These are phyloP conservation scores for Drosophila prolongata DNA, from an alignment of 2,888 invertebrate genomes.

Conservation along the genomic window DNA sequence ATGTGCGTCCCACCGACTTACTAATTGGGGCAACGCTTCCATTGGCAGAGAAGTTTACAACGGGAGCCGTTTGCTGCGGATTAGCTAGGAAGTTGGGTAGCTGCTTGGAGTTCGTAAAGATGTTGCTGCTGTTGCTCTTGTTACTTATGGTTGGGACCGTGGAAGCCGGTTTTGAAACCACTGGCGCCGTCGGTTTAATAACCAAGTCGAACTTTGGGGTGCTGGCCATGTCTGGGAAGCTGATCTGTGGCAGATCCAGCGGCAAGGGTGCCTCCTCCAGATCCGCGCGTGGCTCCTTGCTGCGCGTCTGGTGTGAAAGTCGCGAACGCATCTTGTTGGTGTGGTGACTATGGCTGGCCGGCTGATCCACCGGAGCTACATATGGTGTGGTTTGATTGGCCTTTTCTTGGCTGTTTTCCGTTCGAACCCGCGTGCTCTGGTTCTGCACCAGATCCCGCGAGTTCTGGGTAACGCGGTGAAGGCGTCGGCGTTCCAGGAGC, in stretches of 20 bases:
- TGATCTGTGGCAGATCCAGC: slow-evolving; percentile 85
- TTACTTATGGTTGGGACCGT: neutral
- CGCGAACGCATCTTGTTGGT: slow-evolving; percentile 66
- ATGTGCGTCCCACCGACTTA: slow-evolving; percentile 1
- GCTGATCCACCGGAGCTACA: slow-evolving; percentile 1
- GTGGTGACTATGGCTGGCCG: slow-evolving; percentile 31
- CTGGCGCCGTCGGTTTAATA: slow-evolving; percentile 37
- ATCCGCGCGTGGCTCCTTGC: slow-evolving; percentile 68
- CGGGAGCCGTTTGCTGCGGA: neutral
- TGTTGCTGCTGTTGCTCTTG: neutral
- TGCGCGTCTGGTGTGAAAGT: slow-evolving; percentile 60
- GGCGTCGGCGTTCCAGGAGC: slow-evolving; percentile 86
- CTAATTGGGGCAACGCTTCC: neutral
- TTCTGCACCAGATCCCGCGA: slow-evolving; percentile 13
- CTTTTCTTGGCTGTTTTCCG: neutral
- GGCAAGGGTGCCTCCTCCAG: slow-evolving; percentile 83
- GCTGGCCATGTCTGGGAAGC: slow-evolving; percentile 82
- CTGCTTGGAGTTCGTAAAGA: slow-evolving; percentile 8
- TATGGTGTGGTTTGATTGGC: neutral
- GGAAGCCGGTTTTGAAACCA: slow-evolving; percentile 10
- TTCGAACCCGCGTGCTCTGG: neutral
- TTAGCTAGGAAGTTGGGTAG: slow-evolving; percentile 38
- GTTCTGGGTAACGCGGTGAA: slow-evolving; percentile 86
- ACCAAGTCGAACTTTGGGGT: slow-evolving; percentile 83
- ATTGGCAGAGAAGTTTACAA: slow-evolving; percentile 1